Conservation (phyloP, 2,113 vertebrate genomes). For the Esox niger region DNA sequence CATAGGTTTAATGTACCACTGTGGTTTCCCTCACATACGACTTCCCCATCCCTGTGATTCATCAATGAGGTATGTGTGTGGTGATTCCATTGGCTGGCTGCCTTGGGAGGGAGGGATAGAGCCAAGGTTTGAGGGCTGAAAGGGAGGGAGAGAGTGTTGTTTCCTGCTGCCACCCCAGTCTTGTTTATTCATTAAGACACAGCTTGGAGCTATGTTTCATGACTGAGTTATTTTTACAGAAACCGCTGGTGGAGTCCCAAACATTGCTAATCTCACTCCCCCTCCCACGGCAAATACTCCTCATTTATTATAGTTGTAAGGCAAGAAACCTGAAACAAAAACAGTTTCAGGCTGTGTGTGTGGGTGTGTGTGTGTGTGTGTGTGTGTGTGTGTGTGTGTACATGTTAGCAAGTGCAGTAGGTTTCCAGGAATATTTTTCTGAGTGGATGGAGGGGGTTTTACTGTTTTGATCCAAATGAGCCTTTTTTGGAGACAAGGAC, state of each 20-base stretch:
- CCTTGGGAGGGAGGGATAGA: background rate
- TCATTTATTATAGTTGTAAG: background rate
- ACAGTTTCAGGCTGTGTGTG: background rate
- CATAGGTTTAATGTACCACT: too few relatives aligned
- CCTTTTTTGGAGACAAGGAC: too few relatives aligned
- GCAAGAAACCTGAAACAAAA: background rate
- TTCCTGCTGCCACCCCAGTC: background rate
- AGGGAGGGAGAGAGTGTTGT: background rate
- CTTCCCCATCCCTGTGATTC: background rate
- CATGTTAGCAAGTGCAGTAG: too few relatives aligned
- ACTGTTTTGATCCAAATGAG: too few relatives aligned
- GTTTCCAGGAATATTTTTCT: too few relatives aligned
- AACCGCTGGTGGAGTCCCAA: background rate
- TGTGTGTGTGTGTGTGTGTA: constrained; percentile 17
- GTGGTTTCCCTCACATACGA: background rate
- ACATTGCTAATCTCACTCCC: background rate
- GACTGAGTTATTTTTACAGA: background rate
- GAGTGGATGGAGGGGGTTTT: too few relatives aligned
- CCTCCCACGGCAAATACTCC: background rate
- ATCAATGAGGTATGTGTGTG: background rate
- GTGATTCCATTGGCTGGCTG: background rate
- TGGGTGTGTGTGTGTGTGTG: too few relatives aligned
- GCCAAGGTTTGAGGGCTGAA: background rate
- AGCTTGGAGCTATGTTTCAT: background rate
- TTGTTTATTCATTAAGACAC: background rate